Percentiles rank a stretch among this genome's conserved stretches.
Evolutionary conservation across 2,888 invertebrate species (phyloP).

Genomic region (Pachydiplax longipennis): DNA sequence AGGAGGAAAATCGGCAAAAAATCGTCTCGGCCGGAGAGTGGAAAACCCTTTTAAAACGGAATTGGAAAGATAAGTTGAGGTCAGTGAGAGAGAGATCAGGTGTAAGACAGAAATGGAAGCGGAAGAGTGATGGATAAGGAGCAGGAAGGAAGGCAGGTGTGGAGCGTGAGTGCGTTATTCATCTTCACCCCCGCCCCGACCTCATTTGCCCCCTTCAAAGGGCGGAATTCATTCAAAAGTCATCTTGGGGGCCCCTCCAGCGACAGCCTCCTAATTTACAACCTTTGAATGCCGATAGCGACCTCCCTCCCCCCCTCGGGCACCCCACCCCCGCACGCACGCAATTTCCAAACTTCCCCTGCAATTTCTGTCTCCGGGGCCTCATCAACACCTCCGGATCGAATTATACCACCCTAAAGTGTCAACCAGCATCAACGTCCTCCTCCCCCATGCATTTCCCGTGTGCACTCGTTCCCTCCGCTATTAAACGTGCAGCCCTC

Average conservation of each 20-base stretch:
- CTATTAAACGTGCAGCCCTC: neutral
- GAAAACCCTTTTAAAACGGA: too few relatives aligned
- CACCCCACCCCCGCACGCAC: neutral
- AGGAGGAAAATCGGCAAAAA: neutral
- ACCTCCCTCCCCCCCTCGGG: neutral
- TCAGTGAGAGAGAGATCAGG: neutral
- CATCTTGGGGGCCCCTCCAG: neutral
- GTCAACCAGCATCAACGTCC: neutral
- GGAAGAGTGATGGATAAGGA: neutral
- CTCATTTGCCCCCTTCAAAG: neutral
- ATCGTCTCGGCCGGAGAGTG: too few relatives aligned
- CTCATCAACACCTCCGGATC: neutral
- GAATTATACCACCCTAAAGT: neutral
- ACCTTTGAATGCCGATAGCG: neutral
- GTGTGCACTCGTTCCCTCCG: neutral
- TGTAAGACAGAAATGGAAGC: neutral
- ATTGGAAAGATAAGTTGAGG: neutral
- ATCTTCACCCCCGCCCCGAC: neutral
- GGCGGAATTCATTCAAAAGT: neutral
- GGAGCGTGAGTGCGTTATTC: neutral
- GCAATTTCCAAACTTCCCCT: neutral
- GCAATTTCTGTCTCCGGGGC: neutral
- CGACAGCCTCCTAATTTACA: neutral
- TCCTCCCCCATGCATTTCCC: neutral
- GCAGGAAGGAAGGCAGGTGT: neutral